These are phyloP conservation scores for Plebejus anna DNA, from an alignment of 2,888 invertebrate species.

Conservation along the genomic window DNA sequence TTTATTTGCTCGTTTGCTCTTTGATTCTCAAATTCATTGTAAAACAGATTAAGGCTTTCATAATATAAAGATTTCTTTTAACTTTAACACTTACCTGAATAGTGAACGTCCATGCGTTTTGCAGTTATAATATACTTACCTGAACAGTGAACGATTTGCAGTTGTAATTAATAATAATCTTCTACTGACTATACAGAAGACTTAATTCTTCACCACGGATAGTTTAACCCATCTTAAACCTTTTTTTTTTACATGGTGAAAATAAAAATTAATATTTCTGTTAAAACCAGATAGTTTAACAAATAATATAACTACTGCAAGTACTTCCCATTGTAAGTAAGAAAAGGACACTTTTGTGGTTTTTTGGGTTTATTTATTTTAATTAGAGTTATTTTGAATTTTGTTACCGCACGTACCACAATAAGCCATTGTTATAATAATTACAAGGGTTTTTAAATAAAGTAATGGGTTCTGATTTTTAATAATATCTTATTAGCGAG, in stretches of 20 bases:
- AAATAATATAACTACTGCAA: neutral
- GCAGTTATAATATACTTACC: too few relatives aligned
- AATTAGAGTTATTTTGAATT: slow-evolving; percentile 47
- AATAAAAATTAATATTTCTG: neutral
- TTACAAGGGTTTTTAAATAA: slow-evolving; percentile 45
- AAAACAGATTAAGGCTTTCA: neutral
- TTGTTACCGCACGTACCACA: slow-evolving; percentile 17
- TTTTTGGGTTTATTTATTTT: slow-evolving; percentile 45
- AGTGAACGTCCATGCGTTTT: neutral
- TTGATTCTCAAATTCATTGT: too few relatives aligned
- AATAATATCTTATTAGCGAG: slow-evolving; percentile 7
- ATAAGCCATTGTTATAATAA: slow-evolving; percentile 48
- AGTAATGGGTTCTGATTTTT: slow-evolving; percentile 21
- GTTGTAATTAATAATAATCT: too few relatives aligned
- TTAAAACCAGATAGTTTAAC: slow-evolving; percentile 4
- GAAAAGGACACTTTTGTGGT: slow-evolving; percentile 48
- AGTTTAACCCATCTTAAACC: neutral
- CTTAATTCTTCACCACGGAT: neutral
- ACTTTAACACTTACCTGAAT: too few relatives aligned
- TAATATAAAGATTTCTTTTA: too few relatives aligned
- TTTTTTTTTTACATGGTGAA: neutral
- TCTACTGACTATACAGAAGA: neutral
- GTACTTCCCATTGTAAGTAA: neutral
- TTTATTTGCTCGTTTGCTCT: too few relatives aligned
- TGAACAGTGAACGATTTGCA: too few relatives aligned